A percentile compares a stretch with the other conserved stretches of the same genome.
phyloP scores from a whole-genome alignment of 2,113 vertebrate species.

The Puffinus mauretanicus region DNA sequence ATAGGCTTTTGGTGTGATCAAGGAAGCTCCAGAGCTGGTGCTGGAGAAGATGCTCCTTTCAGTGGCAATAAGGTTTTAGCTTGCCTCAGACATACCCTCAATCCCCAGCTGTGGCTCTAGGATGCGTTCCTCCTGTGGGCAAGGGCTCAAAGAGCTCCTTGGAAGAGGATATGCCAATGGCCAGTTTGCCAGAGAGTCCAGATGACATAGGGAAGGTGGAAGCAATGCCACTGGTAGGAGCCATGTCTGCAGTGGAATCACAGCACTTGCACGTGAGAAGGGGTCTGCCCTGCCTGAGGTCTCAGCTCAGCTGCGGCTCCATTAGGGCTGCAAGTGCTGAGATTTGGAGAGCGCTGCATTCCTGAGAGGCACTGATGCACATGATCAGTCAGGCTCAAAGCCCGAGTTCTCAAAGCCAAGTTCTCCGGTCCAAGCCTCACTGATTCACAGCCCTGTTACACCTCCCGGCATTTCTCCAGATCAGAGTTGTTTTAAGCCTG shows the following conservation, averaged over 20 bases:
- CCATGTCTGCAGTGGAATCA: neutral
- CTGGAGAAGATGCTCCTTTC: neutral
- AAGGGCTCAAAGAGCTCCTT: neutral
- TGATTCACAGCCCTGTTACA: slow-evolving; percentile 1
- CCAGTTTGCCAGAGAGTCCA: neutral
- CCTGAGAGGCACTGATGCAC: neutral
- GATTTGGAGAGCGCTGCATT: neutral
- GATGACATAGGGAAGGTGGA: neutral
- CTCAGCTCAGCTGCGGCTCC: neutral
- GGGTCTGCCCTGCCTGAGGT: neutral
- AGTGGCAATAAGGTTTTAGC: neutral
- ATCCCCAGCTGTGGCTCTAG: neutral
- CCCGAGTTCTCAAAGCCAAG: neutral
- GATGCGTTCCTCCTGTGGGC: neutral
- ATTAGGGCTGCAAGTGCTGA: neutral
- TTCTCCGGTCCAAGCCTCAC: neutral
- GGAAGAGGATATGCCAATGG: neutral
- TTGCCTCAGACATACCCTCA: neutral
- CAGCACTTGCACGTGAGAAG: neutral
- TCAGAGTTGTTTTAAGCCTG: neutral
- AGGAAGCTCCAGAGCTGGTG: neutral
- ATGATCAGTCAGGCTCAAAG: slow-evolving; percentile 8
- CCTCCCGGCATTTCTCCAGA: neutral
- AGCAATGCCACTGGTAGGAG: neutral
- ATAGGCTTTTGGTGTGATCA: neutral